Evolutionary conservation across 2,113 vertebrate genomes (phyloP).

Genomic region (Mustelus asterias): DNA sequence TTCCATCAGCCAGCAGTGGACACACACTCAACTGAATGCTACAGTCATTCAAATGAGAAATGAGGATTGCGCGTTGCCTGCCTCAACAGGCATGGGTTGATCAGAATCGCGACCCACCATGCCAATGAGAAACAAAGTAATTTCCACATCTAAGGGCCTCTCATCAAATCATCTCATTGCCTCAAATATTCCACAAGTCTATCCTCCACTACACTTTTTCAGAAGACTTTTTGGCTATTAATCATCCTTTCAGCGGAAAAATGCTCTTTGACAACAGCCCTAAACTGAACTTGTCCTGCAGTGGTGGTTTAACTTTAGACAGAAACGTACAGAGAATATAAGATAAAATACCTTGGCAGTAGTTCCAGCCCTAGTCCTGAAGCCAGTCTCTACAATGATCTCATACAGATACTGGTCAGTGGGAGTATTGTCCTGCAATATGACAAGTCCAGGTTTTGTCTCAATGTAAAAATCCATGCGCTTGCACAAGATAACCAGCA

Average conservation of each 20-base stretch:
- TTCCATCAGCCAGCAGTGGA: too few relatives aligned
- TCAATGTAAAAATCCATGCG: conserved; percentile 44
- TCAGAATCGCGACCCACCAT: too few relatives aligned
- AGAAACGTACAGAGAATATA: background rate
- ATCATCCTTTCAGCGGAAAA: background rate
- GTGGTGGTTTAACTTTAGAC: background rate
- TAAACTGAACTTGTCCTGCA: background rate
- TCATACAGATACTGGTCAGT: conserved; percentile 54
- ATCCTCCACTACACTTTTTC: background rate
- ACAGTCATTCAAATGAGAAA: too few relatives aligned
- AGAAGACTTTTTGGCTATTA: background rate
- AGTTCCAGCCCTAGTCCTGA: conserved; percentile 55
- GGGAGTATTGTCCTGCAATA: conserved; percentile 55
- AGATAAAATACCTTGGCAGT: conserved; percentile 59
- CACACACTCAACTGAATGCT: too few relatives aligned
- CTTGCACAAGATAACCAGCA: conserved; percentile 45
- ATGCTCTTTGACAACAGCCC: background rate
- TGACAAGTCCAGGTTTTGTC: conserved; percentile 48
- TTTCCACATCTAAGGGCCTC: background rate
- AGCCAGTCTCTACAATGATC: conserved; percentile 64
- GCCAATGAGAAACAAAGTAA: too few relatives aligned
- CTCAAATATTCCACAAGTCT: background rate
- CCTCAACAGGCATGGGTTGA: too few relatives aligned
- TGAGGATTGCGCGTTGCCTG: too few relatives aligned
- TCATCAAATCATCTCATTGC: background rate